These are phyloP conservation scores for Platycercus adscitus DNA, from an alignment of 2,113 vertebrate species.

Conservation along the genomic window DNA sequence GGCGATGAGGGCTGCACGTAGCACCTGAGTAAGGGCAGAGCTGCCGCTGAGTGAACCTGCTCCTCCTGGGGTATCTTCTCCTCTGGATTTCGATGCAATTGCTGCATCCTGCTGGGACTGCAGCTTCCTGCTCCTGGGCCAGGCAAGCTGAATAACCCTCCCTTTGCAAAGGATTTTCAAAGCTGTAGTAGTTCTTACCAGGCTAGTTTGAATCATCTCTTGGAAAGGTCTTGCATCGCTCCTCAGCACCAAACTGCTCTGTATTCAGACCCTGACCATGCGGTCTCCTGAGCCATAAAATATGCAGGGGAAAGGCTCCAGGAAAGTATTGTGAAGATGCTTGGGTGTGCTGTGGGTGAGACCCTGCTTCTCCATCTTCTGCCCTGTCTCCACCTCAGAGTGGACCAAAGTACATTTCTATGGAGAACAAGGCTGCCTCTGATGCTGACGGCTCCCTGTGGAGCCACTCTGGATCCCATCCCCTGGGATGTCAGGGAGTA, in stretches of 20 bases:
- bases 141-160: background rate
- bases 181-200: constrained; percentile 11
- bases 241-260: background rate
- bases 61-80: background rate
- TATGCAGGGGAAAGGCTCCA: background rate
- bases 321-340: background rate
- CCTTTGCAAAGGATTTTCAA: background rate
- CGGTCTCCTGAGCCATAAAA: background rate
- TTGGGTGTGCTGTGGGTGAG: background rate
- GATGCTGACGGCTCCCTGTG: background rate
- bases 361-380: background rate
- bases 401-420: background rate
- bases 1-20: background rate
- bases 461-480: background rate
- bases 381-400: background rate
- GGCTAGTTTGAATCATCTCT: background rate
- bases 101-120: background rate
- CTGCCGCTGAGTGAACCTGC: background rate
- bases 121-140: background rate
- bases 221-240: background rate
- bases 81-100: background rate
- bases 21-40: background rate
- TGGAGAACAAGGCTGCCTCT: background rate
- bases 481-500: background rate
- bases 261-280: background rate